Conservation (phyloP, 2,113 vertebrate species). For the Campylomormyrus numenius region DNA sequence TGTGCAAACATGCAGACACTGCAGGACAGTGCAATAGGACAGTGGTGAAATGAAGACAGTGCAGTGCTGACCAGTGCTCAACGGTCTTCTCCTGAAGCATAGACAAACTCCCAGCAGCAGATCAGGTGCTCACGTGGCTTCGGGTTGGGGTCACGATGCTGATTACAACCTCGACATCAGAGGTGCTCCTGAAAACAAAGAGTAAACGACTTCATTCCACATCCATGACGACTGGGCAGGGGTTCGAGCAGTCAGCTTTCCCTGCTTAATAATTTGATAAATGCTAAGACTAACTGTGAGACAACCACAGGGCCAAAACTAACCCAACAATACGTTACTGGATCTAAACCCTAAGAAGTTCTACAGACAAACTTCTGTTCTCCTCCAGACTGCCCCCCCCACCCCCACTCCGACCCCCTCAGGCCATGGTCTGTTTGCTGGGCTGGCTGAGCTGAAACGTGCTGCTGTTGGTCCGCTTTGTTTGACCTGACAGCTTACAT, state of each 20-base stretch:
- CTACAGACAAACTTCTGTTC: background rate
- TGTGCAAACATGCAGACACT: background rate
- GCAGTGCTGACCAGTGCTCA: background rate
- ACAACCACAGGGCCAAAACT: background rate
- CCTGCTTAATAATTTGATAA: background rate
- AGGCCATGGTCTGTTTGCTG: background rate
- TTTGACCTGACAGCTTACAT: background rate
- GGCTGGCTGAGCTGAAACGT: background rate
- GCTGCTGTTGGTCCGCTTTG: background rate
- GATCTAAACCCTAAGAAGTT: background rate
- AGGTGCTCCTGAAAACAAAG: background rate
- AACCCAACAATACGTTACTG: background rate
- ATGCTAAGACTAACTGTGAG: background rate
- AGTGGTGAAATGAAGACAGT: background rate
- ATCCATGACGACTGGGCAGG: background rate
- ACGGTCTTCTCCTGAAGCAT: background rate
- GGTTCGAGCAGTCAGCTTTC: background rate
- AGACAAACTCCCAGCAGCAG: background rate
- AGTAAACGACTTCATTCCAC: background rate
- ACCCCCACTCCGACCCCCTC: background rate
- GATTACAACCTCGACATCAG: background rate
- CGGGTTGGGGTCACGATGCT: background rate
- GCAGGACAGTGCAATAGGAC: background rate
- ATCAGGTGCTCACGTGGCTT: background rate
- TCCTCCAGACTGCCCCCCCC: background rate